Evolutionary conservation across 2,113 vertebrate genomes (phyloP), one percentile per base, ranked within the genome.

Genomic region (Syrrhaptes paradoxus): DNA sequence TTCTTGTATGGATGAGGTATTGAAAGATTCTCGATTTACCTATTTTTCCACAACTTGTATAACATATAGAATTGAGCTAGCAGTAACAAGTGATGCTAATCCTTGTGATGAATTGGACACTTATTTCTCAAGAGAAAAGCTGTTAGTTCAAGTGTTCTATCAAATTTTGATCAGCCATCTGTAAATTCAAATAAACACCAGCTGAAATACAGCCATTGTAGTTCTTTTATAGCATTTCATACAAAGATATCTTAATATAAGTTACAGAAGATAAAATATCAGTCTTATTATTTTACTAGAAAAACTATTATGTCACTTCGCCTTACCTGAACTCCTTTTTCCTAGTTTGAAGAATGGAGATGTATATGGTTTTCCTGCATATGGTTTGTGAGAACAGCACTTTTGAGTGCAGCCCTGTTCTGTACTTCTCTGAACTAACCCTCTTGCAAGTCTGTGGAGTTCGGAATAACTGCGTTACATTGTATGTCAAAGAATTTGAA

Each of bases 121-220:
- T 58, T 46, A n/a, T 34, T 83, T 91, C 36, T 62, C 72, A 46
- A 55, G 76, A 90, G 26, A n/a, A 49, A 58, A 62, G 8, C 52
- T 62, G 41, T 43, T 48, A 38, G 8, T 89, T 95, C 15, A 82
- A 45, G 20, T 55, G 26, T 72, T 87, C 11, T 67, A 18, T 72
- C 58, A 91, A 66, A 68, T 81, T 94, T 91, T 87, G 24, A 45
- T 87, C 28, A 70, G 45, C 36, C 26, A 38, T 38, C 57, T 94
- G 19, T 80, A 87, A 79, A 91, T 77, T 74, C 29, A 79, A 26
- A 18, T 24, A 87, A 82, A 57, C 12, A 45, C 13, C 46, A 46
- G 9, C 18, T 89, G 26, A 93, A 90, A 48, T 76, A 11, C 8
- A n/a, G 38, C 32, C 38, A 29, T 9, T 79, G 36, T 80, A 68